These are phyloP conservation scores for Mya arenaria DNA, from an alignment of 1,140 invertebrate genomes.

Conservation along the genomic window DNA sequence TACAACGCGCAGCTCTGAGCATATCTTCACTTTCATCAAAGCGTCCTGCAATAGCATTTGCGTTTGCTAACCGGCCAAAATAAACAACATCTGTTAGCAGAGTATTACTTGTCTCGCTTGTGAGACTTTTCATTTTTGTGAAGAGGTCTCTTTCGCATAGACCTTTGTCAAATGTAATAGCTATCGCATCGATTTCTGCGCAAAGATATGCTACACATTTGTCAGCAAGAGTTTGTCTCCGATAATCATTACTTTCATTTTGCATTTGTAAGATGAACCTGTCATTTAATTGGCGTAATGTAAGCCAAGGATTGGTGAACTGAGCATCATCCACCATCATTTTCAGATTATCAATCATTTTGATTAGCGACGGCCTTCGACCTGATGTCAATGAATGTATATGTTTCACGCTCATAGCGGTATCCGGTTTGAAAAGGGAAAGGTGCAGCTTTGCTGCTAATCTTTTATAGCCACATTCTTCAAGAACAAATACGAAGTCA, in stretches of 20 bases:
- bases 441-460: not conserved
- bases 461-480: slow-evolving; percentile 16
- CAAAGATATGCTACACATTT: slow-evolving; percentile 54
- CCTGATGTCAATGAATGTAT: slow-evolving; percentile 11
- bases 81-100: slow-evolving; percentile 50
- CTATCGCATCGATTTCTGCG: slow-evolving; percentile 58
- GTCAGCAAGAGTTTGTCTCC: slow-evolving; percentile 38
- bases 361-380: slow-evolving; percentile 28
- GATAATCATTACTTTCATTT: slow-evolving; percentile 11
- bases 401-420: no score
- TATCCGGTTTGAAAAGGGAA: not conserved
- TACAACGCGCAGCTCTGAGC: slow-evolving; percentile 48
- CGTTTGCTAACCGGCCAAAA: slow-evolving; percentile 52
- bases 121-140: slow-evolving; percentile 39
- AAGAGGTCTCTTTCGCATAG: slow-evolving; percentile 50
- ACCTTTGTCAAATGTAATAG: slow-evolving; percentile 54
- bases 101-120: slow-evolving; percentile 39
- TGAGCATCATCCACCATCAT: slow-evolving; percentile 53
- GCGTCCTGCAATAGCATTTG: slow-evolving; percentile 36
- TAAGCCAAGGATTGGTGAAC: slow-evolving; percentile 38
- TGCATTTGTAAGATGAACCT: not conserved
- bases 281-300: slow-evolving; percentile 35
- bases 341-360: slow-evolving; percentile 55
- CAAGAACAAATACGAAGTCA: not conserved
- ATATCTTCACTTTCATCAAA: slow-evolving; percentile 33